Evolutionary conservation across 2,888 invertebrate species (phyloP).

Genomic region (Apodemia mormo): DNA sequence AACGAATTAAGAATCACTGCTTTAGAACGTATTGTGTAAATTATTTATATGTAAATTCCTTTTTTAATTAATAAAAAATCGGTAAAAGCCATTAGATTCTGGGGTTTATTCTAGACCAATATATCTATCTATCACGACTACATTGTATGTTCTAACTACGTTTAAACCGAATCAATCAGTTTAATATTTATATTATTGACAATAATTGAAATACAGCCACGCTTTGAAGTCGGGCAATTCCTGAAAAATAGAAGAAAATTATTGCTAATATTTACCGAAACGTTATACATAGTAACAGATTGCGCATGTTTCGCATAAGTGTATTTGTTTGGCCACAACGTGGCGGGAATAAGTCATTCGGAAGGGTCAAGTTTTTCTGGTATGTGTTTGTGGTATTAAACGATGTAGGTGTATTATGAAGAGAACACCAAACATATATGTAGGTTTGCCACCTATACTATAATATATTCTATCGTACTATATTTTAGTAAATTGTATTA

Average conservation of each 20-base stretch:
- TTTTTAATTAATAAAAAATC: not conserved
- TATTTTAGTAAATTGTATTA: not conserved
- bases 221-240: not conserved
- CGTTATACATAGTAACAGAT: too few relatives aligned
- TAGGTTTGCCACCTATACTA: not conserved
- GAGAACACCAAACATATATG: too few relatives aligned
- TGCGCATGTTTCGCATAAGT: too few relatives aligned
- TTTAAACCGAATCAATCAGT: not conserved
- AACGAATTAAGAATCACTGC: not conserved
- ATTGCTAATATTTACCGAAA: too few relatives aligned
- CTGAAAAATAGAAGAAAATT: not conserved
- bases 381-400: too few relatives aligned
- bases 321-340: too few relatives aligned
- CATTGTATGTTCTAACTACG: conserved; percentile 11
- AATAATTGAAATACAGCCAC: not conserved
- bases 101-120: conserved; percentile 11
- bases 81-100: conserved; percentile 7
- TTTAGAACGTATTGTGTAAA: not conserved
- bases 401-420: too few relatives aligned
- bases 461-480: not conserved
- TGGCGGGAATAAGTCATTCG: too few relatives aligned
- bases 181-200: not conserved
- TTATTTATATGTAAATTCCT: too few relatives aligned
- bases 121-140: conserved; percentile 4
- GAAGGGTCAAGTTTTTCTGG: too few relatives aligned